phyloP scores from a whole-genome alignment of 2,888 invertebrate species.

The Microctonus aethiopoides region DNA sequence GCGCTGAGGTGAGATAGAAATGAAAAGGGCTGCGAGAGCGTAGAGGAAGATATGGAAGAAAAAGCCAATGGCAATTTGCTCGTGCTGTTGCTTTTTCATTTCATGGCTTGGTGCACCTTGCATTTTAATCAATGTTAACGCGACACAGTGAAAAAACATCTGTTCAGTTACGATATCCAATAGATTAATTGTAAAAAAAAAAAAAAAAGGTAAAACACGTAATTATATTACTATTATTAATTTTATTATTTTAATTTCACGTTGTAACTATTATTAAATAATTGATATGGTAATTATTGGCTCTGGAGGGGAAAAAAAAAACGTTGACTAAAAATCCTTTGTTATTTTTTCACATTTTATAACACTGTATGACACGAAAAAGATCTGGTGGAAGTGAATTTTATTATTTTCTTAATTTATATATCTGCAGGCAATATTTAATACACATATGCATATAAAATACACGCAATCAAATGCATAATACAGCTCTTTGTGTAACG shows the following conservation, averaged over 20 bases:
- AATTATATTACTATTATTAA: background rate
- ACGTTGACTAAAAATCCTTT: background rate
- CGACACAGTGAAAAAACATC: slow-evolving; percentile 29
- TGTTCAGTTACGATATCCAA: slow-evolving; percentile 30
- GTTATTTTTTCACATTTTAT: background rate
- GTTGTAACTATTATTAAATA: too few relatives aligned
- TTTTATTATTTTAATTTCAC: too few relatives aligned
- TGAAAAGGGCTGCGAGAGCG: background rate
- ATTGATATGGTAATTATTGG: too few relatives aligned
- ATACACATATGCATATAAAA: too few relatives aligned
- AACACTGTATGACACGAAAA: slow-evolving; percentile 11
- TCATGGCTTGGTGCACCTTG: slow-evolving; percentile 34
- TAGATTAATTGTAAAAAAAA: slow-evolving; percentile 8
- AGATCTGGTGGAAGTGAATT: background rate
- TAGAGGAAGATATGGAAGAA: slow-evolving; percentile 6
- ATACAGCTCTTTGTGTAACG: too few relatives aligned
- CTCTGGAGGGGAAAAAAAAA: too few relatives aligned
- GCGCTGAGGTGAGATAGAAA: background rate
- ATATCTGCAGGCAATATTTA: too few relatives aligned
- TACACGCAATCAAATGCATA: too few relatives aligned
- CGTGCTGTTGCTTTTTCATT: slow-evolving; percentile 38
- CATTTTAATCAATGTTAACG: slow-evolving; percentile 39
- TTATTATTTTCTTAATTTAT: too few relatives aligned
- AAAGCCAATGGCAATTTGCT: slow-evolving; percentile 36
- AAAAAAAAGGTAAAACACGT: background rate